phyloP scores from a whole-genome alignment of 2,888 invertebrate genomes.

The Axea sp. region DNA sequence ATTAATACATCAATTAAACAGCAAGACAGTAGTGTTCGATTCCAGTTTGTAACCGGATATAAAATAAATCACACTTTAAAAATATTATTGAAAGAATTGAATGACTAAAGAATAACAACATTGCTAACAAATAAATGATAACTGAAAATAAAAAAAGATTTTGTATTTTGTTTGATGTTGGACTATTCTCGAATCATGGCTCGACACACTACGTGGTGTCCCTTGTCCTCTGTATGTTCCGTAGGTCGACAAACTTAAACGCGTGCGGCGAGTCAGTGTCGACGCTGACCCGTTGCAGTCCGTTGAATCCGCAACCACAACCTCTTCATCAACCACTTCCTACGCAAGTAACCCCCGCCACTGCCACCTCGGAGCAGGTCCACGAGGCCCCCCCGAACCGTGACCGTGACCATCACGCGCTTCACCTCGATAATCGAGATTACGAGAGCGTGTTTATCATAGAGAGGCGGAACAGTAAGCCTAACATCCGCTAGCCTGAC shows the following conservation, averaged over 20 bases:
- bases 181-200: slow-evolving; percentile 62
- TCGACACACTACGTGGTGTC: slow-evolving; percentile 74
- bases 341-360: slow-evolving; percentile 79
- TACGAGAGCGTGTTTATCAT: slow-evolving; percentile 88
- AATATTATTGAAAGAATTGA: neutral
- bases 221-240: slow-evolving; percentile 78
- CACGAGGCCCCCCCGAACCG: slow-evolving; percentile 79
- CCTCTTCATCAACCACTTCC: slow-evolving; percentile 78
- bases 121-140: no score
- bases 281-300: slow-evolving; percentile 80
- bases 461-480: slow-evolving; percentile 80
- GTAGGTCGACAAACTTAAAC: slow-evolving; percentile 80
- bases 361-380: slow-evolving; percentile 78
- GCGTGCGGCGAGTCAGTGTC: slow-evolving; percentile 80
- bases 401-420: slow-evolving; percentile 79
- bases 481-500: slow-evolving; percentile 78
- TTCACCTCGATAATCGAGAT: slow-evolving; percentile 82
- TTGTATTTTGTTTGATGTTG: slow-evolving; percentile 43
- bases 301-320: slow-evolving; percentile 79
- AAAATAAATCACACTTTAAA: neutral
- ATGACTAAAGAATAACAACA: neutral
- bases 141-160: slow-evolving; percentile 61
- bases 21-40: no score
- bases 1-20: no score
- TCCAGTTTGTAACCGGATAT: neutral